Evolutionary conservation across 1,140 invertebrate species (phyloP).

Genomic region (Zelostemma sp.): DNA sequence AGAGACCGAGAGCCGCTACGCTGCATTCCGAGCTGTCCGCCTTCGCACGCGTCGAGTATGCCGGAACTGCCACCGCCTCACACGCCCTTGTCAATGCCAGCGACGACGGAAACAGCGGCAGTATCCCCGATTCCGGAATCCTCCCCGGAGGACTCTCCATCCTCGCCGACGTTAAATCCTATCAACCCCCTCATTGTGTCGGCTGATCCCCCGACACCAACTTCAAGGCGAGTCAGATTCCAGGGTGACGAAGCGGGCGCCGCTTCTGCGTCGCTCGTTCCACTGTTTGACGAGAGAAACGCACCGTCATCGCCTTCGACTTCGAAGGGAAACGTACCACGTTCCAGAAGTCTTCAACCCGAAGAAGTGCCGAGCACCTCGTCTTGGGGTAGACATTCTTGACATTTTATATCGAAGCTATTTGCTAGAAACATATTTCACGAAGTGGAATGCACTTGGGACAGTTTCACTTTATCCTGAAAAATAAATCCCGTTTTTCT

Average conservation of each 20-base stretch:
- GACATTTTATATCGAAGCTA: constrained; percentile 5
- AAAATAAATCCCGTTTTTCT: neutral
- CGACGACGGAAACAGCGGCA: constrained; percentile 56
- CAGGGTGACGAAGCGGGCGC: constrained; percentile 73
- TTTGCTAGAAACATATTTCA: neutral
- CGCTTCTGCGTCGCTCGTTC: constrained; percentile 48
- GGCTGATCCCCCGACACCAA: constrained; percentile 60
- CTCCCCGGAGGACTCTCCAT: constrained; percentile 47
- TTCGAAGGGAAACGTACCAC: constrained; percentile 59
- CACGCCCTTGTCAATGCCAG: constrained; percentile 50
- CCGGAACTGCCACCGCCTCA: constrained; percentile 72
- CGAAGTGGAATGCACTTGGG: neutral
- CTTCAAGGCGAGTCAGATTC: constrained; percentile 73
- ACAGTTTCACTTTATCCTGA: neutral
- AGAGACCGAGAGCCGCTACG: constrained; percentile 74
- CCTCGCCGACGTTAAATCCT: constrained; percentile 47
- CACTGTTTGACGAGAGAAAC: constrained; percentile 41
- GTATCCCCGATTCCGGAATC: constrained; percentile 73
- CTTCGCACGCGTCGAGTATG: constrained; percentile 76
- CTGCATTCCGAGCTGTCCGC: constrained; percentile 60
- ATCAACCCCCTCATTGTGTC: constrained; percentile 38
- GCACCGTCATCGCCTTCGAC: constrained; percentile 63
- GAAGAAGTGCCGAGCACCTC: constrained; percentile 67
- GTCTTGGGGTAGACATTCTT: constrained; percentile 56
- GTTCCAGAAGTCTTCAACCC: constrained; percentile 62